phyloP scores from a whole-genome alignment of 2,113 vertebrate species.

The Antechinus stuartii region DNA sequence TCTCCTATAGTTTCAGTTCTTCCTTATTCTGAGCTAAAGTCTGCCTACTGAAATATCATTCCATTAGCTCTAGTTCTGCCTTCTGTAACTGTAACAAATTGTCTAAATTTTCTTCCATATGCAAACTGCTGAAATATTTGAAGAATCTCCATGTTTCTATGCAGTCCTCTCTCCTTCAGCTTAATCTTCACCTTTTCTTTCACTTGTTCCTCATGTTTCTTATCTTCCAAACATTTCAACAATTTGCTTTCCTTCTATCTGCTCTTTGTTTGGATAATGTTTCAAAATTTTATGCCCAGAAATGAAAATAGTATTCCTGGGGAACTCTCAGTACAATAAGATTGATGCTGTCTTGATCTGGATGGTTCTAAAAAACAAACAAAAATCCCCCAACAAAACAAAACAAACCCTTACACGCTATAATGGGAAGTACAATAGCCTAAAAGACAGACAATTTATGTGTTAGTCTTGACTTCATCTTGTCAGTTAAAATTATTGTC shows the following conservation, averaged over 20 bases:
- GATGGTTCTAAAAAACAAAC: not conserved
- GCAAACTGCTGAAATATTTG: not conserved
- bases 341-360: not conserved
- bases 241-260: not conserved
- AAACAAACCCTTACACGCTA: not conserved
- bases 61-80: not conserved
- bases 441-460: not conserved
- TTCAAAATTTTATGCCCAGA: not conserved
- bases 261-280: not conserved
- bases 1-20: not conserved
- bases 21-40: not conserved
- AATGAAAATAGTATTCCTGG: not conserved
- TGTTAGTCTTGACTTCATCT: not conserved
- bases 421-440: not conserved
- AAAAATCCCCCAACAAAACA: too few relatives aligned
- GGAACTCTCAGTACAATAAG: not conserved
- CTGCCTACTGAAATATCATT: not conserved
- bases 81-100: not conserved
- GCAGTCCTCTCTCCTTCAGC: not conserved
- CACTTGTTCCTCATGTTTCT: not conserved
- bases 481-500: not conserved
- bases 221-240: not conserved
- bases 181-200: not conserved
- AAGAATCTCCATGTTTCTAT: not conserved
- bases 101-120: not conserved